These are phyloP conservation scores for Cephalopterus ornatus DNA, from an alignment of 2,113 vertebrate species.

Conservation along the genomic window DNA sequence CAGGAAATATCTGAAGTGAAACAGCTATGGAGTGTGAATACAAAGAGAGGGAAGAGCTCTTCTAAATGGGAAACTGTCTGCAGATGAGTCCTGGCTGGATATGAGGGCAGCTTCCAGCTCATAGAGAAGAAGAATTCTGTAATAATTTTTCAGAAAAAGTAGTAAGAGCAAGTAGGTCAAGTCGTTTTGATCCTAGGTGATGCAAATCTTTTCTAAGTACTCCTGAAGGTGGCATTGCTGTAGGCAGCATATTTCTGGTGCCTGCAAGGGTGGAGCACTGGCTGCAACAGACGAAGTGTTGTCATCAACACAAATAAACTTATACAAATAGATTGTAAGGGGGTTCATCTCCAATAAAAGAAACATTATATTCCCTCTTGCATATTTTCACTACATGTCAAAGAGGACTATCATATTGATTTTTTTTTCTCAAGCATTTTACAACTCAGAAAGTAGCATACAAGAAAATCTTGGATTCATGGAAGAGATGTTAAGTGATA, in stretches of 20 bases:
- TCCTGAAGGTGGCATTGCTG: neutral
- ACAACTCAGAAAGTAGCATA: neutral
- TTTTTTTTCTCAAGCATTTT: neutral
- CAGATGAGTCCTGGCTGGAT: neutral
- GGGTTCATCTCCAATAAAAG: neutral
- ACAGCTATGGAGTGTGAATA: neutral
- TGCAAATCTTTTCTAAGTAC: neutral
- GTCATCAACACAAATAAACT: neutral
- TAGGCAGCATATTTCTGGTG: neutral
- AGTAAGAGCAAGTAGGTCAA: neutral
- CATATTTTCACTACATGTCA: fast-evolving
- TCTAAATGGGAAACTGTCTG: neutral
- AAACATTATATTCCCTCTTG: neutral
- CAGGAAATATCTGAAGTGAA: neutral
- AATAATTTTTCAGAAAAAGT: neutral
- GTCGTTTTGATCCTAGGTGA: neutral
- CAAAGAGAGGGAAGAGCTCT: neutral
- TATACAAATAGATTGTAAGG: neutral
- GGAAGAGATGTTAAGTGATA: neutral
- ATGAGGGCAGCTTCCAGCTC: neutral
- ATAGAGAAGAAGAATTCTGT: neutral
- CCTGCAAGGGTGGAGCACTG: neutral
- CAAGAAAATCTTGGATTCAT: neutral
- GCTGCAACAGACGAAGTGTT: neutral
- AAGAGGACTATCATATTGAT: neutral